Percentiles rank a stretch among this genome's conserved stretches.
Evolutionary conservation across 2,888 invertebrate species (phyloP).

Genomic region (Tenthredo mesomela): DNA sequence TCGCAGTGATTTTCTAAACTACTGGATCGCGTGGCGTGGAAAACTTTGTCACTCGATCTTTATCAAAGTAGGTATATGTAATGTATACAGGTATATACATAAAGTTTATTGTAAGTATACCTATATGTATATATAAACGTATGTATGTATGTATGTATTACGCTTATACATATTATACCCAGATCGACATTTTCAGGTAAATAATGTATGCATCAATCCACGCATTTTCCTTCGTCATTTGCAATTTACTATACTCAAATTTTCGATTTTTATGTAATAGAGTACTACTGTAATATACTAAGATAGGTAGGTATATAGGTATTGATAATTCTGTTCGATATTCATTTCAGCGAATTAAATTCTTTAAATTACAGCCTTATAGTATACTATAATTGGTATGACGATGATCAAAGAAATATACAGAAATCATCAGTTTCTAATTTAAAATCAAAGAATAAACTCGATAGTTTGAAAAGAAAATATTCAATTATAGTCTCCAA

Average conservation of each 20-base stretch:
- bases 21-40: conserved; percentile 2
- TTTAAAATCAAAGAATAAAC: neutral
- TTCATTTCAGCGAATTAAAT: neutral
- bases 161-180: neutral
- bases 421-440: neutral
- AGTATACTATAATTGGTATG: neutral
- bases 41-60: conserved; percentile 17
- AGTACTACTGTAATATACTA: too few species aligned
- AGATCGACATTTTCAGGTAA: neutral
- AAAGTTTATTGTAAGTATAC: neutral
- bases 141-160: too few species aligned
- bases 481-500: too few species aligned
- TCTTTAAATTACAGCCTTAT: too few species aligned
- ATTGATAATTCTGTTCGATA: neutral
- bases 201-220: neutral
- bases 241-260: neutral
- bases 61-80: conserved; percentile 4
- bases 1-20: conserved; percentile 8
- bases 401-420: neutral
- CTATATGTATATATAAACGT: neutral
- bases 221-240: neutral
- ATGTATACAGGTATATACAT: neutral
- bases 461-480: too few species aligned
- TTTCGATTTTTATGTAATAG: neutral
- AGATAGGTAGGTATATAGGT: neutral